Conservation (phyloP, 2,888 invertebrate genomes). For the Auanema sp. region DNA sequence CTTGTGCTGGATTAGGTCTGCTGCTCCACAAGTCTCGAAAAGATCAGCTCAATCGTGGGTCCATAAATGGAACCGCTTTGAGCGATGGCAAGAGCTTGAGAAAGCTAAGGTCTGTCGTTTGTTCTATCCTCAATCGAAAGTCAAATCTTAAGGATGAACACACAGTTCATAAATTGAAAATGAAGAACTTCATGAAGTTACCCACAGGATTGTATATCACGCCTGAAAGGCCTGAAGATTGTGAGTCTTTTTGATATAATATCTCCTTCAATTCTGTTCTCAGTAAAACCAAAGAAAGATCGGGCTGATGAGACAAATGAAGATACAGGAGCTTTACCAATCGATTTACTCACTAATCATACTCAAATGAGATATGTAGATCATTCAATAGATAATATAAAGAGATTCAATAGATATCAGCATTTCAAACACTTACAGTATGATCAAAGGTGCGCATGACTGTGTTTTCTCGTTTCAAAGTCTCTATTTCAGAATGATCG, state of each 20-base stretch:
- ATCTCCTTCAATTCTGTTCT: not conserved
- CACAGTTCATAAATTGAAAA: slow-evolving; percentile 37
- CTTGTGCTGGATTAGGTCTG: no score
- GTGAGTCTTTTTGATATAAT: slow-evolving; percentile 25
- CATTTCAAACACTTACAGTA: slow-evolving; percentile 59
- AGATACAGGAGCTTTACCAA: slow-evolving; percentile 51
- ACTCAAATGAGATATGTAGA: slow-evolving; percentile 58
- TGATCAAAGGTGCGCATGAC: slow-evolving; percentile 55
- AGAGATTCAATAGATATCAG: slow-evolving; percentile 52
- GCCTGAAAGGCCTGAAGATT: slow-evolving; percentile 53
- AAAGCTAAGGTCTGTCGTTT: slow-evolving; percentile 22
- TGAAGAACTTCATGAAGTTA: slow-evolving; percentile 45
- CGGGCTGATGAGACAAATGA: slow-evolving; percentile 52
- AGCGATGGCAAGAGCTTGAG: slow-evolving; percentile 44
- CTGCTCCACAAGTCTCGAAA: not conserved
- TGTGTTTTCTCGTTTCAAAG: not conserved
- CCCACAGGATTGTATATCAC: slow-evolving; percentile 56
- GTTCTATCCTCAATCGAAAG: not conserved
- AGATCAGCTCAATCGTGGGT: slow-evolving; percentile 10
- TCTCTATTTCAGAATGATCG: slow-evolving; percentile 53
- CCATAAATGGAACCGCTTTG: slow-evolving; percentile 33
- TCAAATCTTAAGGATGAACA: slow-evolving; percentile 36
- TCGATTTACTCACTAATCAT: slow-evolving; percentile 54
- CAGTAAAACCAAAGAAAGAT: slow-evolving; percentile 56
- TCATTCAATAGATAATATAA: slow-evolving; percentile 57